Percentiles rank a stretch among this genome's conserved stretches.
These are phyloP conservation scores for Heliconius himera DNA, from an alignment of 1,140 invertebrate species.

Conservation along the genomic window DNA sequence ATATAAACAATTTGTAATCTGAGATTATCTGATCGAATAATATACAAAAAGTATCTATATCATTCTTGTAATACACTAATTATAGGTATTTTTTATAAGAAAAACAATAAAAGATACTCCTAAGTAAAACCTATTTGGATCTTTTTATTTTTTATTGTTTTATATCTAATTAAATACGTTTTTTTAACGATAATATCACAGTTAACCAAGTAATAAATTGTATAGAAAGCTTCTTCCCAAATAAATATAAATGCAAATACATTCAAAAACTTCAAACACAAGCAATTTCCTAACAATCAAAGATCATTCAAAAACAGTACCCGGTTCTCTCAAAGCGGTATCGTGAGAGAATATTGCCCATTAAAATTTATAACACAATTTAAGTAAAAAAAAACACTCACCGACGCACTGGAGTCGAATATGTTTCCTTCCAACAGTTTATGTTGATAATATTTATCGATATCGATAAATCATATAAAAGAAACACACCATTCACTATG, in stretches of 20 bases:
- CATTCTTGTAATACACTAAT: no score
- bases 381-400: slow-evolving; percentile 26
- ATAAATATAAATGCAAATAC: slow-evolving; percentile 6
- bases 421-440: slow-evolving; percentile 25
- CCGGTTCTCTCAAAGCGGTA: neutral
- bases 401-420: slow-evolving; percentile 14
- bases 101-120: neutral
- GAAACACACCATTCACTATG: slow-evolving; percentile 50
- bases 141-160: neutral
- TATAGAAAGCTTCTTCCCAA: neutral
- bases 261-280: slow-evolving; percentile 3
- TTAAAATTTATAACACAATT: slow-evolving; percentile 8
- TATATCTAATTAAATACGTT: neutral
- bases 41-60: neutral
- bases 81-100: neutral
- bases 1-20: neutral
- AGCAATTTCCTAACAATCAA: slow-evolving; percentile 5
- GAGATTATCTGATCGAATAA: neutral
- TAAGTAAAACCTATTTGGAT: neutral
- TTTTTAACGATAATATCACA: neutral
- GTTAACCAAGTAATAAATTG: neutral
- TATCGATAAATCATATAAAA: slow-evolving; percentile 28
- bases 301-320: slow-evolving; percentile 1
- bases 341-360: slow-evolving; percentile 8
- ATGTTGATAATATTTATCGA: slow-evolving; percentile 30